phyloP scores from a whole-genome alignment of 2,888 invertebrate species.

The Camptogramma bilineatum region DNA sequence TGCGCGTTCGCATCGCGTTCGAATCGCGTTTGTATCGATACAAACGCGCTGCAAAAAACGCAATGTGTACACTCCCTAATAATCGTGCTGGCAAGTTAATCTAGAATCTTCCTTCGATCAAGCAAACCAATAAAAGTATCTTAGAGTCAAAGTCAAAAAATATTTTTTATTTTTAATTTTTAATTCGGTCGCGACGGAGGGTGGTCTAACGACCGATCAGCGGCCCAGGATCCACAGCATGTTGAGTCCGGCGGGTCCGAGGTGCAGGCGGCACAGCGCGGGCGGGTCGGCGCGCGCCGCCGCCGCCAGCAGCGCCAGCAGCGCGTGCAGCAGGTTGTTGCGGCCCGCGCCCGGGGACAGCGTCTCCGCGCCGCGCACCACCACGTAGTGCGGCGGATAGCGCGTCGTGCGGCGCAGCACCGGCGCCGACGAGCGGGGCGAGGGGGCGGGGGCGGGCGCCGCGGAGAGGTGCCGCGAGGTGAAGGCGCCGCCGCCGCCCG shows the following conservation, averaged over 20 bases:
- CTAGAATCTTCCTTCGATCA: no score
- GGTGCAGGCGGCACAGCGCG: conserved; percentile 71
- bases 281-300: conserved; percentile 87
- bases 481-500: conserved; percentile 58
- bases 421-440: conserved; percentile 55
- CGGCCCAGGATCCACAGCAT: conserved; percentile 92
- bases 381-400: conserved; percentile 90
- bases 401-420: conserved; percentile 85
- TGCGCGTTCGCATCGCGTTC: no score
- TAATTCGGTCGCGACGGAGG: no score
- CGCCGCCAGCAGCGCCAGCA: conserved; percentile 93
- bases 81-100: no score
- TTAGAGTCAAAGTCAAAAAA: no score
- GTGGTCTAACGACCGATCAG: conserved; percentile 41
- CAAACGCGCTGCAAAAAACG: no score
- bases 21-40: no score
- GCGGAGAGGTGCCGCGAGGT: conserved; percentile 50
- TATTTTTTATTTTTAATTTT: no score
- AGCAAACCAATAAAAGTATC: no score
- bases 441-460: conserved; percentile 61
- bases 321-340: conserved; percentile 94
- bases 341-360: conserved; percentile 82
- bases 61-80: no score
- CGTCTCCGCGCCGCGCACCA: conserved; percentile 84
- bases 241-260: conserved; percentile 87